Conservation (phyloP, 2,113 vertebrate species). For the Grus americana region DNA sequence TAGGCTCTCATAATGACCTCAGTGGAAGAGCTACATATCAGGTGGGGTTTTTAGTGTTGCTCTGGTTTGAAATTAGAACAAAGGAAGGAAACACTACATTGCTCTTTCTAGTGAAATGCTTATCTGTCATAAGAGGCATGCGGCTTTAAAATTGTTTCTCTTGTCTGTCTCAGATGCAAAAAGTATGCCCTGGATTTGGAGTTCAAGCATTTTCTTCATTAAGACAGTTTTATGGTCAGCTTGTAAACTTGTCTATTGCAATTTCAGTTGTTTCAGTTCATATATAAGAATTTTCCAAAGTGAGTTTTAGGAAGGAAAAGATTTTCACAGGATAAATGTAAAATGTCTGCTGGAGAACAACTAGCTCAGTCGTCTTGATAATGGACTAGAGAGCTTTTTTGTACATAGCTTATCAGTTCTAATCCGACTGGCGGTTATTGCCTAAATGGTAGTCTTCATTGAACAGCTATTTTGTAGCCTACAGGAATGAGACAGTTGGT, state of each 20-base stretch:
- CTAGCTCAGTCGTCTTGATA: background rate
- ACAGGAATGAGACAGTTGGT: background rate
- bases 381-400: background rate
- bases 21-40: background rate
- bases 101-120: constrained; percentile 56
- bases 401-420: background rate
- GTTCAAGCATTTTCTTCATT: background rate
- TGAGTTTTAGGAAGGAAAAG: background rate
- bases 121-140: background rate
- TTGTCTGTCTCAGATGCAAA: background rate
- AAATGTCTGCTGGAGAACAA: background rate
- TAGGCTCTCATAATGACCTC: background rate
- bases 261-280: background rate
- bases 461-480: background rate
- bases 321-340: background rate
- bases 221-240: background rate
- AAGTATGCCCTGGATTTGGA: background rate
- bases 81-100: constrained; percentile 57
- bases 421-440: background rate
- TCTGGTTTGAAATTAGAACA: constrained; percentile 51
- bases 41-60: background rate
- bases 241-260: background rate
- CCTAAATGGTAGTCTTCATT: background rate
- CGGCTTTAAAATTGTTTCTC: constrained; percentile 7
- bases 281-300: background rate